These are phyloP conservation scores for Fistularia commersonii DNA, from an alignment of 2,797 vertebrate genomes.

Conservation along the genomic window DNA sequence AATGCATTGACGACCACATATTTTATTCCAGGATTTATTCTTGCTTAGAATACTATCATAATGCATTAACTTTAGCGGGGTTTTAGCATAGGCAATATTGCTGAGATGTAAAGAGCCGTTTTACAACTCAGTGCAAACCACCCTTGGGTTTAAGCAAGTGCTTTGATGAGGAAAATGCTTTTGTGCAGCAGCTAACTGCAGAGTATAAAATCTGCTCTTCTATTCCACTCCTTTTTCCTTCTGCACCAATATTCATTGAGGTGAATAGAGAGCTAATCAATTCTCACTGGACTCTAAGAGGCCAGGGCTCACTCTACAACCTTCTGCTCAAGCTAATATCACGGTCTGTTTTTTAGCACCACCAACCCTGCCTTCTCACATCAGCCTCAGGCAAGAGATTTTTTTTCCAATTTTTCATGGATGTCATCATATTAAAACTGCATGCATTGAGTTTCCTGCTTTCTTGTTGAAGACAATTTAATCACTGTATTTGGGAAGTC, in stretches of 20 bases:
- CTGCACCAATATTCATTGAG: slow-evolving; percentile 23
- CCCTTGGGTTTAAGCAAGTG: slow-evolving; percentile 13
- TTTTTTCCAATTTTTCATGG: slow-evolving; percentile 6
- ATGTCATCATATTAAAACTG: background rate
- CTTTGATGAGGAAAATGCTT: slow-evolving; percentile 11
- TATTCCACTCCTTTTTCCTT: slow-evolving; percentile 7
- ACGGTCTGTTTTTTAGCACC: slow-evolving; percentile 44
- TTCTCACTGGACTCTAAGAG: slow-evolving; percentile 47
- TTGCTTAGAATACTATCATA: no score
- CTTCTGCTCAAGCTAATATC: slow-evolving; percentile 49
- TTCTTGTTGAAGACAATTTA: background rate
- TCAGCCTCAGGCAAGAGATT: slow-evolving; percentile 18
- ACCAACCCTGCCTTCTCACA: slow-evolving; percentile 32
- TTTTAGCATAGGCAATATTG: slow-evolving; percentile 10
- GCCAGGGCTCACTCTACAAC: slow-evolving; percentile 29
- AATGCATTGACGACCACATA: no score
- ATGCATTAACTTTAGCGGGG: no score
- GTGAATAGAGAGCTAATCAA: slow-evolving; percentile 44
- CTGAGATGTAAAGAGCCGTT: slow-evolving; percentile 20
- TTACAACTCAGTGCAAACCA: slow-evolving; percentile 10
- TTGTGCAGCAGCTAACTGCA: slow-evolving; percentile 6
- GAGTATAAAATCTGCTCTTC: slow-evolving; percentile 10
- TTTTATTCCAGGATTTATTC: no score
- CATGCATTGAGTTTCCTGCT: background rate
- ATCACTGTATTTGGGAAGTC: background rate